Evolutionary conservation across 2,797 vertebrate species (phyloP), one percentile per base, ranked within the genome.

Genomic region (Spatula versicolor): DNA sequence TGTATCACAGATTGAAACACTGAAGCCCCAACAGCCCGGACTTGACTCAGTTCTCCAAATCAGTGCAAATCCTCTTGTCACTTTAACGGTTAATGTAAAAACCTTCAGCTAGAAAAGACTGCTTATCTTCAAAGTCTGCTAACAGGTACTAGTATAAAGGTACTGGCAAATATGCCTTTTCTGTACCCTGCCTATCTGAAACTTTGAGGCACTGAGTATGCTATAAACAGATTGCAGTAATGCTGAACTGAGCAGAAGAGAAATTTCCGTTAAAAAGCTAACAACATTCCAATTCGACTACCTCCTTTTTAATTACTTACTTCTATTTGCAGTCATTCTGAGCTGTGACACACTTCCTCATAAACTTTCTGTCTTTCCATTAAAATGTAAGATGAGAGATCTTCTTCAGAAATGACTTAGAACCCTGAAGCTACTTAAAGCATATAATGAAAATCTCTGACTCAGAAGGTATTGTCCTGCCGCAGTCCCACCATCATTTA

Each of bases 381-480:
- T 74, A 75, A 91, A 77, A 43, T 2, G 1, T 54, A 69, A 88
- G 71, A 88, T 83, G 74, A 96, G 37, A 77, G 28, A 77, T 74
- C 59, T 77, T 48, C n/a, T 82, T 41, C 31, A 88, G 35, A 18
- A 84, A 73, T 88, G 59, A 90, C 55, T 86, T 86, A 63, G 90
- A 90, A 45, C 75, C 52, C 68, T 1, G 9, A 76, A 95, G 83
- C 74, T 90, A 46, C 60, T 73, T 69, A 64, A 92, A 83, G 68
- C 28, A 74, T 60, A 58, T 74, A 41, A 74, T 58, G 67, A 74
- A 86, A 84, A 92, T 28, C 56, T 88, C 67, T 88, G 77, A 86
- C 66, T 96, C 73, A 92, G 82, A 58, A 81, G 22, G 21, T 84
- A 11, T 67, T 92, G 67, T 82, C 85, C 83, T 90, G 54, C 80